Evolutionary conservation across 2,113 vertebrate species (phyloP).

Genomic region (Falco punctatus): DNA sequence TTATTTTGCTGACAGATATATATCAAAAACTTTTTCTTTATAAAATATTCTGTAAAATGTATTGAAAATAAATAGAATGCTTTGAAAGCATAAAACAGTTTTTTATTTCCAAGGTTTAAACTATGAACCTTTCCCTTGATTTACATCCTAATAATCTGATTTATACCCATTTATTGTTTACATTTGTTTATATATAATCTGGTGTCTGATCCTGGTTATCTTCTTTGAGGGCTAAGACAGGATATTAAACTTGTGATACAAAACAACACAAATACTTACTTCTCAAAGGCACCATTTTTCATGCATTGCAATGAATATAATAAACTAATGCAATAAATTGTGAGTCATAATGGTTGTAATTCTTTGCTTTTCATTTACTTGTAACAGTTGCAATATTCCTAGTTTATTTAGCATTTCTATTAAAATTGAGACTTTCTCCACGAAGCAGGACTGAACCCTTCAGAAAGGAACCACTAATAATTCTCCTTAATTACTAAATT

Average conservation of each 20-base stretch:
- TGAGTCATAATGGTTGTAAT: neutral
- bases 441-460: neutral
- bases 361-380: neutral
- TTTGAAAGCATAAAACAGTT: neutral
- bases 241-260: slow-evolving; percentile 2
- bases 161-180: slow-evolving; percentile 42
- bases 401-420: neutral
- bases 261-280: neutral
- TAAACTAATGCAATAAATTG: neutral
- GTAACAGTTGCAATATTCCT: neutral
- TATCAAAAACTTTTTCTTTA: neutral
- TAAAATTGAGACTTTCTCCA: neutral
- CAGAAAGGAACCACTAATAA: neutral
- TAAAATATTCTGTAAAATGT: neutral
- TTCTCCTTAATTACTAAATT: neutral
- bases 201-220: slow-evolving; percentile 12
- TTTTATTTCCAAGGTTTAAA: neutral
- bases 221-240: neutral
- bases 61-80: neutral
- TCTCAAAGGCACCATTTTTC: slow-evolving; percentile 15
- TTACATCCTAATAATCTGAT: slow-evolving; percentile 8
- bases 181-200: slow-evolving; percentile 28
- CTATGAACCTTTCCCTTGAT: neutral
- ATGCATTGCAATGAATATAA: neutral
- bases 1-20: neutral